phyloP scores from a whole-genome alignment of 2,888 invertebrate species.

The Eilema caniola region DNA sequence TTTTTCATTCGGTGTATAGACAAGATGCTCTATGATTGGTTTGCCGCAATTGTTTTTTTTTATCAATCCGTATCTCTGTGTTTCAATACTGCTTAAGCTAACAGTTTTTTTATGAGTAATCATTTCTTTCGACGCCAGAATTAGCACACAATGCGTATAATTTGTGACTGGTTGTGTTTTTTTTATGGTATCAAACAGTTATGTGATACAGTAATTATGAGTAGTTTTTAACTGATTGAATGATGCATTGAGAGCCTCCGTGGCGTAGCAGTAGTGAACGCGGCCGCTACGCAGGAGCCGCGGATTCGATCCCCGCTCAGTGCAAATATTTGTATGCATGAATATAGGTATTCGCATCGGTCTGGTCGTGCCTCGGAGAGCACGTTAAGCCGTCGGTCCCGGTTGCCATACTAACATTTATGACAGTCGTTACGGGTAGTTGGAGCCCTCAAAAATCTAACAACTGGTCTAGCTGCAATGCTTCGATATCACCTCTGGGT shows the following conservation, averaged over 20 bases:
- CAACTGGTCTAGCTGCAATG: no score
- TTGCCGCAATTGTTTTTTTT: conserved; percentile 6
- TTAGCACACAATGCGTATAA: conserved; percentile 19
- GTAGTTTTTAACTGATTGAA: not conserved
- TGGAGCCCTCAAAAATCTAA: no score
- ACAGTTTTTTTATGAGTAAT: not conserved
- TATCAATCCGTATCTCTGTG: not conserved
- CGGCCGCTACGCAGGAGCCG: no score
- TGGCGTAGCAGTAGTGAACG: no score
- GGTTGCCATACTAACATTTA: no score
- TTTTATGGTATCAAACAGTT: conserved; percentile 34
- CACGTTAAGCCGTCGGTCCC: no score
- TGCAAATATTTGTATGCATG: no score
- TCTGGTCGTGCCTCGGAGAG: no score
- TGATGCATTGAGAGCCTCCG: not conserved
- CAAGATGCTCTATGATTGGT: not conserved
- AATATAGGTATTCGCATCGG: no score
- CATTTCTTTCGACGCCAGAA: conserved; percentile 14
- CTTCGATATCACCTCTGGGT: no score
- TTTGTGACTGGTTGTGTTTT: conserved; percentile 12
- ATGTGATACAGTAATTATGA: conserved; percentile 7
- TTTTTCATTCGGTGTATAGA: not conserved
- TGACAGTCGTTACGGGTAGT: no score
- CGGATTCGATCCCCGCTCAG: no score
- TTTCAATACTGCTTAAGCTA: not conserved